phyloP scores from a whole-genome alignment of 2,888 invertebrate genomes.

The Megalurothrips usitatus region DNA sequence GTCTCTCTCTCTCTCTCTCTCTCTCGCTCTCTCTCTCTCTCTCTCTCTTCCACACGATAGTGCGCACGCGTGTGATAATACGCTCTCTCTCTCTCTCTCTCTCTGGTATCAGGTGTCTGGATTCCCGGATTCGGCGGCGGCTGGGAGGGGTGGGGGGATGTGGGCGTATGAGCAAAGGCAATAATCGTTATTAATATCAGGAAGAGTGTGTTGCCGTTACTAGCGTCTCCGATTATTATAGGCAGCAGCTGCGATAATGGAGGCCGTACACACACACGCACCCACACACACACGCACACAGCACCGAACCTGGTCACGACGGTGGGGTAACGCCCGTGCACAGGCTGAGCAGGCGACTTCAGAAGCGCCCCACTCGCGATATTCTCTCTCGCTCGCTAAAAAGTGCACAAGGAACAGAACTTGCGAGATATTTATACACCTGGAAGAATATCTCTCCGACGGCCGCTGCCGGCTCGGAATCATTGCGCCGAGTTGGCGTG shows the following conservation, averaged over 20 bases:
- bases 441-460: no score
- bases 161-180: background rate
- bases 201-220: background rate
- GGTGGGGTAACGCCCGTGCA: no score
- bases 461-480: background rate
- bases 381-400: no score
- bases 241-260: background rate
- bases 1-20: background rate
- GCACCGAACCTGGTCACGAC: no score
- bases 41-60: background rate
- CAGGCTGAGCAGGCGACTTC: no score
- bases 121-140: background rate
- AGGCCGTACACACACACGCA: no score
- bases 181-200: constrained; percentile 13
- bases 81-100: background rate
- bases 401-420: no score
- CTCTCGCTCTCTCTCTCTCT: no score
- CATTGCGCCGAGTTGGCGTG: no score
- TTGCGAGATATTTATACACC: no score
- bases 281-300: no score
- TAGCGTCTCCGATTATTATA: background rate
- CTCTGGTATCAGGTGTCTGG: background rate
- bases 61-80: background rate
- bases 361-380: no score
- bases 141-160: background rate